These are phyloP conservation scores for Cryptocephalus moraei DNA, from an alignment of 2,888 invertebrate genomes.

Conservation along the genomic window DNA sequence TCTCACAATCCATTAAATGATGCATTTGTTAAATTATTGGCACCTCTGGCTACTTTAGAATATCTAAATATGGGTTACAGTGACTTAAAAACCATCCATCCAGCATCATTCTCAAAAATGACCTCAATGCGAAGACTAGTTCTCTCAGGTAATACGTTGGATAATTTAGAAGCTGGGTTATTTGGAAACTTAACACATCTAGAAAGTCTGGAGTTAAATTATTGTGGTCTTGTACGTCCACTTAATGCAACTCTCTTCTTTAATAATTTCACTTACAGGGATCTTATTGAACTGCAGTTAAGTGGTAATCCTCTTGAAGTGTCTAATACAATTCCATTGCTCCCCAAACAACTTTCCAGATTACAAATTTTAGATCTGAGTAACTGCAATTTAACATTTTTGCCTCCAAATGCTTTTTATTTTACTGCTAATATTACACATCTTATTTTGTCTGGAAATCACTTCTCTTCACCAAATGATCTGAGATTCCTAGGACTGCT, in stretches of 20 bases:
- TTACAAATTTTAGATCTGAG: constrained; percentile 55
- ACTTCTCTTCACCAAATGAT: constrained; percentile 40
- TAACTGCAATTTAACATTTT: constrained; percentile 50
- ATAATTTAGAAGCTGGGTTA: constrained; percentile 54
- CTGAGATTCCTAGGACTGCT: constrained; percentile 47
- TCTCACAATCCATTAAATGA: constrained; percentile 60
- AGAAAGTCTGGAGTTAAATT: constrained; percentile 56
- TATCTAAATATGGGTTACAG: constrained; percentile 66
- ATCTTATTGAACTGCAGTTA: constrained; percentile 55
- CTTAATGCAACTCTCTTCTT: constrained; percentile 58
- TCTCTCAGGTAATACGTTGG: constrained; percentile 57
- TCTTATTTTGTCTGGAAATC: constrained; percentile 51
- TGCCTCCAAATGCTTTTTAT: constrained; percentile 51
- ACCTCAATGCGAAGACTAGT: constrained; percentile 54
- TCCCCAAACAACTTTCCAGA: constrained; percentile 55
- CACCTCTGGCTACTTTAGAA: constrained; percentile 54
- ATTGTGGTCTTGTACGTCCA: constrained; percentile 54
- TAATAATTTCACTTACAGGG: constrained; percentile 51
- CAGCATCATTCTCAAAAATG: constrained; percentile 58
- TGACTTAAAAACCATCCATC: constrained; percentile 53
- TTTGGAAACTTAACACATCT: constrained; percentile 57
- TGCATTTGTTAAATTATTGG: constrained; percentile 54
- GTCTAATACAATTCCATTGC: constrained; percentile 46
- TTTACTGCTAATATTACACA: constrained; percentile 52
- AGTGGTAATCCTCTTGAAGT: constrained; percentile 58